Base-by-base conservation (phyloP, 2,797 vertebrate genomes). In the Acipenser oxyrinchus region DNA sequence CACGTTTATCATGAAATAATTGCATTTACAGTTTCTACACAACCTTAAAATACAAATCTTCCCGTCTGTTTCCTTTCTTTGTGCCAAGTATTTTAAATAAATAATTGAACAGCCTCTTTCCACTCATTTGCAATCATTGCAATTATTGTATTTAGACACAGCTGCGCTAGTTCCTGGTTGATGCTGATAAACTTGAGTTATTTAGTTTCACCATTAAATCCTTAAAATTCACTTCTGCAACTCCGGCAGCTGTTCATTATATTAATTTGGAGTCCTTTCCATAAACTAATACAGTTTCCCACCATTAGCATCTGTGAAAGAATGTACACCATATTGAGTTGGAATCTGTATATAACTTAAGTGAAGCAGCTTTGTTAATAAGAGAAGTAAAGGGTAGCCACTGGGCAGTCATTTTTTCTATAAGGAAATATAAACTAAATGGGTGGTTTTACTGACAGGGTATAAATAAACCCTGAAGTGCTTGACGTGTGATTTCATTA, bases 361-460 rank as follows among this genome's bases (percentile, higher is more conserved):
- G 69, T 67, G 66, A 60, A 77, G 78, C 53, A 63, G 71, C 71
- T 68, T 69, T 71, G 77, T 81, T 84, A 85, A 85, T 78, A 75
- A 79, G 71, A 62, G 66, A 70, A 65, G 72, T 81, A 81, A 75
- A 78, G 78, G 78, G 80, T 70, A 62, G 13, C 84, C 82, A 79
- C 79, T 79, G 81, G 68, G 73, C 61, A 74, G 11, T 1, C 6
- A 8, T 58, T 10, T n/a, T 58, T n/a, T n/a, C 2, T 37, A 2
- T 37, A 37, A 37, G 23, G 23, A 37, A 37, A 37, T 37, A 37
- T 37, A 37, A 37, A 37, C 23, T 37, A 37, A 37, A 37, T 37
- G 23, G 23, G 1, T 37, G 4, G 23, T 6, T 13, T 13, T 11
- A 58, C 55, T 13, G 11, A 10, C 11, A 13, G 23, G 23, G 23